Base-by-base conservation (phyloP, 2,888 invertebrate genomes). In the Campaea margaritaria region DNA sequence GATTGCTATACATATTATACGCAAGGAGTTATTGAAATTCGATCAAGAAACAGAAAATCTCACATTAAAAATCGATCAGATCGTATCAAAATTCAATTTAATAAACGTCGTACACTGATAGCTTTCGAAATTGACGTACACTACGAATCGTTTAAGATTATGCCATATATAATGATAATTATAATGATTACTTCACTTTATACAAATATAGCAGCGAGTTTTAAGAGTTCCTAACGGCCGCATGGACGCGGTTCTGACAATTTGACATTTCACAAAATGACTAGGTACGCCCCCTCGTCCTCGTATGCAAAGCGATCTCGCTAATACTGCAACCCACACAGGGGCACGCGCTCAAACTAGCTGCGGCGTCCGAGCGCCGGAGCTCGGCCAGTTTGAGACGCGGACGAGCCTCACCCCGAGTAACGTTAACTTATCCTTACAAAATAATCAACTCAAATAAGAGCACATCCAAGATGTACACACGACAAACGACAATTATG, bases 151-250 rank as follows among this genome's bases (percentile, higher is more conserved):
- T 90, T 86, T 85, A 87, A 89, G 77, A 86, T 89, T 89, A 91
- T 86, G 89, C 87, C 85, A 87, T 89, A 80, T 81, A 89, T 85
- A 90, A 89, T 86, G 86, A 89, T 87, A 86, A 91, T 86, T 86
- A 87, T 86, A 89, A 89, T 87, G 88, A 89, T 90, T 90, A 92
- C 82, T 90, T 93, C 92, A 93, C 92, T 93, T 93, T 94, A 93
- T 94, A 94, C 94, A 93, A 94, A 94, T 94, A 94, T 93, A 95
- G 94, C 94, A 95, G 95, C 95, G 95, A 95, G 95, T 95, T 94
- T 95, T 94, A 92, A 94, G 94, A 95, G 94, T 95, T 95, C 94
- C 95, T 94, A 93, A 92, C 91, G 94, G 91, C 89, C 91, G 92
- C 90, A 82, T 82, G 75, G 74, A 78, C 82, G 89, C 91, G 90